phyloP scores from a whole-genome alignment of 1,140 invertebrate genomes.

The Pseudomyrmex gracilis region DNA sequence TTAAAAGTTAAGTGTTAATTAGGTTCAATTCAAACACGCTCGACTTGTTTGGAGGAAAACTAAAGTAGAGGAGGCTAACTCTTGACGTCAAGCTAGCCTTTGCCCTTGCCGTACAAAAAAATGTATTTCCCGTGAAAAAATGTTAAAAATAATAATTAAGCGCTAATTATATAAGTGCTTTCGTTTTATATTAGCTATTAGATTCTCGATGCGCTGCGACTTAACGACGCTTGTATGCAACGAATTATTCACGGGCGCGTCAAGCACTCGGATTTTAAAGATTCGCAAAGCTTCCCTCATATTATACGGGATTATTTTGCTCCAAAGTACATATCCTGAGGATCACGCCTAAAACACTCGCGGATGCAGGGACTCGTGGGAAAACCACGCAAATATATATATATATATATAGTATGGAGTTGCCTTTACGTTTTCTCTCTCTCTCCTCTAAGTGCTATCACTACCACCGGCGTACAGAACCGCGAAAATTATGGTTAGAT shows the following conservation, averaged over 20 bases:
- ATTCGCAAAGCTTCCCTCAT: conserved; percentile 27
- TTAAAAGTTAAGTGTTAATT: no score
- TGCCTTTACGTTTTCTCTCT: conserved; percentile 50
- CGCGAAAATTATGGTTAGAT: conserved; percentile 18
- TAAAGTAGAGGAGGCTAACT: no score
- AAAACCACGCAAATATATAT: neutral
- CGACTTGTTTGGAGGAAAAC: no score
- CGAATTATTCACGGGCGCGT: conserved; percentile 38
- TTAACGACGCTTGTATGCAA: conserved; percentile 56
- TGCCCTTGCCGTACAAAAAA: no score
- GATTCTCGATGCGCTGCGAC: conserved; percentile 58
- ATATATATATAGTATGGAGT: neutral
- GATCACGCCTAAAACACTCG: conserved; percentile 53
- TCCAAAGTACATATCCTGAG: conserved; percentile 2
- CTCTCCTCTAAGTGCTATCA: conserved; percentile 38
- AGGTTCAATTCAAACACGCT: no score
- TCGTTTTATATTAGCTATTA: conserved; percentile 26
- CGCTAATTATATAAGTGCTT: neutral
- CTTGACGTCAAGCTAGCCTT: no score
- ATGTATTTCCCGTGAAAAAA: neutral
- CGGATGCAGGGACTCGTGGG: conserved; percentile 40
- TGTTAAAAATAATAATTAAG: no score
- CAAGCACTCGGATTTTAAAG: conserved; percentile 57
- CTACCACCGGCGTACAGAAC: conserved; percentile 22
- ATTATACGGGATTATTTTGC: conserved; percentile 60